Evolutionary conservation across 2,888 invertebrate species (phyloP).

Genomic region (Chymomyza fuscimana): DNA sequence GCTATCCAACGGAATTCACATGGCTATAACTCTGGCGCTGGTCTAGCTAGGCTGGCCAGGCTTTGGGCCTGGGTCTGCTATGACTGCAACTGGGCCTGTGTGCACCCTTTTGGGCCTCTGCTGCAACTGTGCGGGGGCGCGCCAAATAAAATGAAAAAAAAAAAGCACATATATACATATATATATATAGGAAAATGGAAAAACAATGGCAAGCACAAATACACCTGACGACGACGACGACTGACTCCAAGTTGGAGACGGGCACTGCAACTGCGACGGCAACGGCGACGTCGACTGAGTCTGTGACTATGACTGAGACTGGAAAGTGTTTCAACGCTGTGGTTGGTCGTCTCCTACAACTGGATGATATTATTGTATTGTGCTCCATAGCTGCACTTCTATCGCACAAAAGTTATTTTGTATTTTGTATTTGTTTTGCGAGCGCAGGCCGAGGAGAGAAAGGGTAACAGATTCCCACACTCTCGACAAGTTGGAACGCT

Average conservation of each 20-base stretch:
- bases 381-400: conserved; percentile 22
- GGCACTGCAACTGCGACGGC: not conserved
- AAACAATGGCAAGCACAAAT: conserved; percentile 9
- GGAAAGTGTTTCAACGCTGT: conserved; percentile 44
- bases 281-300: not conserved
- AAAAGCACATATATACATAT: not conserved
- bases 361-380: conserved; percentile 6
- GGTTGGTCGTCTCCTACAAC: conserved; percentile 48
- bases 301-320: conserved; percentile 7
- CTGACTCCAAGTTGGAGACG: not conserved
- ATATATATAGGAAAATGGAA: not conserved
- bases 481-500: conserved; percentile 25
- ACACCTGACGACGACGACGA: conserved; percentile 10
- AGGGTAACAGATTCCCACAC: conserved; percentile 77
- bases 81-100: not conserved
- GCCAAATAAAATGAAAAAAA: not conserved
- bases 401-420: conserved; percentile 63
- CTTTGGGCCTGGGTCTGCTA: not conserved
- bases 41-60: not conserved
- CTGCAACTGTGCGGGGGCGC: conserved; percentile 11
- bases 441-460: conserved; percentile 57
- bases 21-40: not conserved
- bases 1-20: conserved; percentile 11
- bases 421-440: conserved; percentile 55
- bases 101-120: conserved; percentile 10